Base-by-base conservation (phyloP, 2,113 vertebrate genomes). In the Phyllostomus discolor region DNA sequence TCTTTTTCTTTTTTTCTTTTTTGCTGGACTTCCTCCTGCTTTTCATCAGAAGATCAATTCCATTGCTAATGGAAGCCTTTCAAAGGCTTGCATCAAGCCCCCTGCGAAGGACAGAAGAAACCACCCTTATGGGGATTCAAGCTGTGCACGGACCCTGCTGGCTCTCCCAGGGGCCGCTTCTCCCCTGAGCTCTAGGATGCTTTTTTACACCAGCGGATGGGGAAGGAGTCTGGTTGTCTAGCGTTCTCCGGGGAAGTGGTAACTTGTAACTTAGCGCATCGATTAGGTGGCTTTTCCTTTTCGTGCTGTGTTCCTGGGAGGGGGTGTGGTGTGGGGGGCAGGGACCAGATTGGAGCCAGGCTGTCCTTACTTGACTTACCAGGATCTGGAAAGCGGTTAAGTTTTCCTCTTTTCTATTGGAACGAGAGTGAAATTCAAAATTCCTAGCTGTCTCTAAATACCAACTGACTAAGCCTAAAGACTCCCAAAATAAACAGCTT, bases 401-500 rank as follows among this genome's bases (percentile, higher is more conserved):
- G 57, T 96, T 38, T 97, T n/a, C 80, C 83, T 93, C 83, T 87
- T 93, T 97, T 95, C 93, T 96, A 96, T 97, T 97, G 97, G 93
- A 94, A 97, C 62, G 82, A 85, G 76, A 96, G 95, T 95, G 86
- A 94, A 98, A 97, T 97, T 83, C 95, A 98, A 97, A 98, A 97
- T 96, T 98, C 91, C 91, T 97, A 96, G 94, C 97, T 98, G 97
- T 96, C 97, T 97, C 94, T 97, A 97, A 98, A 97, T 97, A 97
- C 95, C 97, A 97, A 98, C 93, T 97, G 93, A 96, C 97, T 90
- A 97, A 97, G 97, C 97, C 96, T 93, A 94, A 96, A 96, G 96
- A 72, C 52, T 98, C 97, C 97, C 97, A 97, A 97, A 98, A 98
- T 98, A 98, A 98, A 97, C 79, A 97, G 97, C 96, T 98, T 97